Evolutionary conservation across 2,113 vertebrate species (phyloP).

Genomic region (Ptyas mucosa): DNA sequence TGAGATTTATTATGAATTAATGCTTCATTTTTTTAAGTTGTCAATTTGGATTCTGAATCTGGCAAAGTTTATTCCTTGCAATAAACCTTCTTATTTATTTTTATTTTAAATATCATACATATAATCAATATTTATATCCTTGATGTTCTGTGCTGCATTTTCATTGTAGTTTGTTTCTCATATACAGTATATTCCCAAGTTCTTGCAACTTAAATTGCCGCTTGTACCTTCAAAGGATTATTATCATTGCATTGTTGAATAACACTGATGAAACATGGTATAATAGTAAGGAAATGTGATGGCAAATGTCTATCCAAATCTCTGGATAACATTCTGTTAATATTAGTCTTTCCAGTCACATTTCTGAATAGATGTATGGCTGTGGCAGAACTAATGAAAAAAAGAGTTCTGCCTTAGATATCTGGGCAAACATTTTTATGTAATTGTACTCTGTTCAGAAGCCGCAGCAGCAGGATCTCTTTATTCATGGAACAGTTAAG

Average conservation of each 20-base stretch:
- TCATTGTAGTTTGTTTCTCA: background rate
- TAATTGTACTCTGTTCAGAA: conserved; percentile 32
- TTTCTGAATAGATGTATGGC: background rate
- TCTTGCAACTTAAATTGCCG: conserved; percentile 60
- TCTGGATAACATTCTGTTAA: background rate
- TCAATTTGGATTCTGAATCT: background rate
- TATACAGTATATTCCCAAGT: background rate
- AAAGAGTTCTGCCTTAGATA: conserved; percentile 3
- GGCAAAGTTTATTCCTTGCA: background rate
- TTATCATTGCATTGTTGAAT: conserved; percentile 60
- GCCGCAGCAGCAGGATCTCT: conserved; percentile 15
- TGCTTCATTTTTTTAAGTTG: background rate
- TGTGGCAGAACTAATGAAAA: conserved; percentile 2
- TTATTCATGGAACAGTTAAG: background rate
- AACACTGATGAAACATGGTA: background rate
- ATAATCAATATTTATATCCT: background rate
- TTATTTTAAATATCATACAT: background rate
- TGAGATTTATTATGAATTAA: background rate
- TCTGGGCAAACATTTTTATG: conserved; percentile 46
- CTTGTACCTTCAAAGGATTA: conserved; percentile 68
- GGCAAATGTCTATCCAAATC: background rate
- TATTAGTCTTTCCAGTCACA: background rate
- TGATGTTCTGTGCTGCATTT: background rate
- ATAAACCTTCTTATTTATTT: background rate
- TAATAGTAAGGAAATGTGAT: background rate